phyloP scores from a whole-genome alignment of 2,888 invertebrate genomes.

The Nephrocerus scutellatus region DNA sequence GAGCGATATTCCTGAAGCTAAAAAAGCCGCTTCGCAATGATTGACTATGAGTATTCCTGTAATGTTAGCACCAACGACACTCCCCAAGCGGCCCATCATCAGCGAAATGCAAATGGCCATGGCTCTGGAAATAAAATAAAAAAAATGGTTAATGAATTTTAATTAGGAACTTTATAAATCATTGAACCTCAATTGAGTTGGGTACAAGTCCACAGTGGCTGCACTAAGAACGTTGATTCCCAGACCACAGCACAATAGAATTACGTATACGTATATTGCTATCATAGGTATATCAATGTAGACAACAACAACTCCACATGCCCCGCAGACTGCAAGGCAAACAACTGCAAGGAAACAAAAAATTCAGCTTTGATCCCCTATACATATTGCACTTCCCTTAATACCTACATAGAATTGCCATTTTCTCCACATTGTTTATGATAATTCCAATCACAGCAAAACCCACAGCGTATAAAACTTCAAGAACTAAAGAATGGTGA shows the following conservation, averaged over 20 bases:
- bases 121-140: conserved; percentile 37
- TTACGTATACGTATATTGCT: conserved; percentile 33
- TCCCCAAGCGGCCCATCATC: conserved; percentile 51
- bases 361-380: not conserved
- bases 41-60: conserved; percentile 47
- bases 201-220: conserved; percentile 39
- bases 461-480: conserved; percentile 33
- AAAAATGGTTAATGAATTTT: not conserved
- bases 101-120: conserved; percentile 52
- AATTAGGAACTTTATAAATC: not conserved
- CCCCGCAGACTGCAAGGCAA: conserved; percentile 28
- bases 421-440: conserved; percentile 34
- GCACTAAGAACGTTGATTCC: conserved; percentile 38
- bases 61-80: conserved; percentile 49
- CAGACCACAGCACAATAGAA: conserved; percentile 33
- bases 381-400: not conserved
- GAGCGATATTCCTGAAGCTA: conserved; percentile 29
- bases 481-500: conserved; percentile 33
- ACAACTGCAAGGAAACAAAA: conserved; percentile 23
- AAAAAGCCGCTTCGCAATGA: conserved; percentile 48
- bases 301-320: conserved; percentile 27
- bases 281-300: conserved; percentile 30
- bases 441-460: conserved; percentile 35
- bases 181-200: conserved; percentile 38
- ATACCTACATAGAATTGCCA: conserved; percentile 33